These are phyloP conservation scores for Drosophila affinis DNA, from an alignment of 2,888 invertebrate genomes.

Conservation along the genomic window DNA sequence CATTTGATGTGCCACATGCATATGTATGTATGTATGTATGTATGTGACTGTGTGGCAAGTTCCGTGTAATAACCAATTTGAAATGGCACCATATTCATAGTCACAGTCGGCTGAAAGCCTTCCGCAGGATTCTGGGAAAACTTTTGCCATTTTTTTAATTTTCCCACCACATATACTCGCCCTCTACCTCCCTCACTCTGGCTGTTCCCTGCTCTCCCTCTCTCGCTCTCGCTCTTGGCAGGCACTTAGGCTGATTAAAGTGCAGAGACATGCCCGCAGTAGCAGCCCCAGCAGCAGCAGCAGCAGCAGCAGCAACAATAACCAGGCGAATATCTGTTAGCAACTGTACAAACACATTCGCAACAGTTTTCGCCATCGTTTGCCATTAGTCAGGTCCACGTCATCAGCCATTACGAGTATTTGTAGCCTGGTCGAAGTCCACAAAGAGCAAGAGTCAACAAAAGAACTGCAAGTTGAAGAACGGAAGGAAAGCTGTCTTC, in stretches of 20 bases:
- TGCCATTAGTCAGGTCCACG: constrained; percentile 56
- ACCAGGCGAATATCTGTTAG: constrained; percentile 24
- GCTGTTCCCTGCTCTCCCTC: constrained; percentile 1
- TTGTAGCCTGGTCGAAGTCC: constrained; percentile 27
- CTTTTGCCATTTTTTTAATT: constrained; percentile 65
- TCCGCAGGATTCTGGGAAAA: constrained; percentile 57
- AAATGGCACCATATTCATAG: constrained; percentile 56
- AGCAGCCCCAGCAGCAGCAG: constrained; percentile 1
- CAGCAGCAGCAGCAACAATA: constrained; percentile 33
- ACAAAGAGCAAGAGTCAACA: background rate
- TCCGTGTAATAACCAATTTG: constrained; percentile 71
- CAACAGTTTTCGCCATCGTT: constrained; percentile 55
- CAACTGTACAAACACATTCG: constrained; percentile 32
- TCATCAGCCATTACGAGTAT: constrained; percentile 36
- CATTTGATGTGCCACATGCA: constrained; percentile 22
- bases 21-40: background rate
- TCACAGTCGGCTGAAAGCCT: constrained; percentile 28
- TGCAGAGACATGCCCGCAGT: constrained; percentile 57
- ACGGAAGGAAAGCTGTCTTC: background rate
- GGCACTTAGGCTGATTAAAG: constrained; percentile 77
- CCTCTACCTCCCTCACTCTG: constrained; percentile 7
- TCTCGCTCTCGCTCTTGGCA: constrained; percentile 22
- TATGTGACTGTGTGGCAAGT: constrained; percentile 33
- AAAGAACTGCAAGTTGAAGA: background rate
- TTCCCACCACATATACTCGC: constrained; percentile 33